These are phyloP conservation scores for Calephelis virginiensis DNA, from an alignment of 1,140 invertebrate species.

Conservation along the genomic window DNA sequence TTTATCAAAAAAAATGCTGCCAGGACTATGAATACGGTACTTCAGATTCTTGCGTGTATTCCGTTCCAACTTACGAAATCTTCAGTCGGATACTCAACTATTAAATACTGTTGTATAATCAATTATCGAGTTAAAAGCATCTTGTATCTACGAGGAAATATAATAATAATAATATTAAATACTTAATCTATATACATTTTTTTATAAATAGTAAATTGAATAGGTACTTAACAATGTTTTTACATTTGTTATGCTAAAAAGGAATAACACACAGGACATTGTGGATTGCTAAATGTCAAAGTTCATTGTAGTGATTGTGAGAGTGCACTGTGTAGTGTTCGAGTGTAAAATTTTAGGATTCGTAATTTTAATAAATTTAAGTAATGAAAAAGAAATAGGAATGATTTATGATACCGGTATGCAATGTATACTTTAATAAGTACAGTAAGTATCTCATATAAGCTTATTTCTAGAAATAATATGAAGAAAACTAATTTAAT, in stretches of 20 bases:
- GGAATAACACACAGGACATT: not conserved
- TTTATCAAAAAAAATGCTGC: not conserved
- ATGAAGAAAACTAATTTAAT: conserved; percentile 25
- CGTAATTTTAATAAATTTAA: conserved; percentile 11
- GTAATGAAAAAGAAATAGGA: not conserved
- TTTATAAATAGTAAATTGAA: not conserved
- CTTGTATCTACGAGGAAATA: not conserved
- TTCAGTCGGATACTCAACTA: not conserved
- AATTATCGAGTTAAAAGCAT: not conserved
- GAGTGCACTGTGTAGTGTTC: conserved; percentile 16
- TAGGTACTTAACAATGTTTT: not conserved
- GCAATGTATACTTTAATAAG: conserved; percentile 13
- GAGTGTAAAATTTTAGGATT: conserved; percentile 1
- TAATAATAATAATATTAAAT: not conserved
- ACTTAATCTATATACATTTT: not conserved
- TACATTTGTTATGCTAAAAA: not conserved
- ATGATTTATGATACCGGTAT: conserved; percentile 2
- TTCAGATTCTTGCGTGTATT: conserved; percentile 6
- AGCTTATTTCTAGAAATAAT: not conserved
- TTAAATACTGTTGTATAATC: not conserved
- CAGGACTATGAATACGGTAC: conserved; percentile 40
- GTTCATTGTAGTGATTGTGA: conserved; percentile 21
- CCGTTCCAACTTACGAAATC: not conserved
- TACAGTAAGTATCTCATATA: conserved; percentile 19
- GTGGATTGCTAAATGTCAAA: conserved; percentile 24